Conservation (phyloP, 1,140 invertebrate species). For the Ostrea denselamellosa region DNA sequence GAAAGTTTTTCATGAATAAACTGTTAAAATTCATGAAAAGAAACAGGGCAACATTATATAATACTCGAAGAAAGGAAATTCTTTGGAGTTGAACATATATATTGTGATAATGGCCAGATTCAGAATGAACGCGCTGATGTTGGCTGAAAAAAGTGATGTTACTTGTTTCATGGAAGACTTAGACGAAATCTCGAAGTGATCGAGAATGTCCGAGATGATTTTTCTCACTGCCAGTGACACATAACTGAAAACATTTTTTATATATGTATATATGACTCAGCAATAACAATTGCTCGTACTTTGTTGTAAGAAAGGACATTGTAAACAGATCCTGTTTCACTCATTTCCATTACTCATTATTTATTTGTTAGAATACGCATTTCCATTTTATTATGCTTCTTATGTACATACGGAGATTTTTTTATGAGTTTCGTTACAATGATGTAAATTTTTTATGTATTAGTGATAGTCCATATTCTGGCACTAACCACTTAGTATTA, state of each 20-base stretch:
- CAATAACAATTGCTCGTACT: not conserved
- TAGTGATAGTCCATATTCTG: conserved; percentile 14
- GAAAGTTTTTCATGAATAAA: conserved; percentile 1
- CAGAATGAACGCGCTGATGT: not conserved
- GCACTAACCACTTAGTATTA: not conserved
- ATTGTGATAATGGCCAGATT: conserved; percentile 1
- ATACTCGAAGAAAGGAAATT: conserved; percentile 10
- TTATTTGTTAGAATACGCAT: not conserved
- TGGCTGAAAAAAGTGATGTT: not conserved
- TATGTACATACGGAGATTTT: not conserved
- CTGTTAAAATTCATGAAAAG: conserved; percentile 11
- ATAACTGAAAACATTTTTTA: not conserved
- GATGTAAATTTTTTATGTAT: not conserved
- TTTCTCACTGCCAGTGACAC: conserved; percentile 9
- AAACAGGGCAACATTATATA: not conserved
- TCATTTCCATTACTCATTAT: conserved; percentile 20
- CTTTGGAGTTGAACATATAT: conserved; percentile 5
- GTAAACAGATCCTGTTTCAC: not conserved
- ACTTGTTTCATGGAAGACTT: not conserved
- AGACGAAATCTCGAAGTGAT: conserved; percentile 24
- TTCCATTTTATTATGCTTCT: not conserved
- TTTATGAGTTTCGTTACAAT: not conserved
- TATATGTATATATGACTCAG: not conserved
- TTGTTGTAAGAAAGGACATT: not conserved
- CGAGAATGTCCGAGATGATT: conserved; percentile 20